phyloP scores from a whole-genome alignment of 30 jellyfish, hydroid and myxozoan species.

The Haliclystus octoradiatus region DNA sequence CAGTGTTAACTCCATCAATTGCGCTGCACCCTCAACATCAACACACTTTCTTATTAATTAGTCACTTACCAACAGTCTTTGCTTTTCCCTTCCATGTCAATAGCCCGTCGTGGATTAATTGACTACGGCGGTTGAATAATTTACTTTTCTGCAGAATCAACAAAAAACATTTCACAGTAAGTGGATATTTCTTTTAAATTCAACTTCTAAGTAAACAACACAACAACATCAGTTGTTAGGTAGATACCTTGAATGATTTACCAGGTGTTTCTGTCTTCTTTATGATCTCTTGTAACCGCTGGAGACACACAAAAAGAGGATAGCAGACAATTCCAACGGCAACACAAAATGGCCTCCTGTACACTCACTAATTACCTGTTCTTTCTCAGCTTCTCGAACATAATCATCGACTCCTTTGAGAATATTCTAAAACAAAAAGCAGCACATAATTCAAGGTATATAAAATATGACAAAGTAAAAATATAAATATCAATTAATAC shows the following conservation, averaged over 20 bases:
- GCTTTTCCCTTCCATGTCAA: conserved; percentile 56
- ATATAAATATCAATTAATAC: neutral
- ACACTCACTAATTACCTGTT: conserved; percentile 64
- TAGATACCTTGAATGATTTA: conserved; percentile 33
- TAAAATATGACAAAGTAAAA: neutral
- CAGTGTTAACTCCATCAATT: too few species aligned
- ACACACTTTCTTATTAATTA: too few species aligned
- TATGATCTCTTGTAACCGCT: conserved; percentile 40
- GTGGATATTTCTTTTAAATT: too few species aligned
- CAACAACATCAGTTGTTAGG: neutral
- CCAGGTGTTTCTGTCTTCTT: conserved; percentile 41
- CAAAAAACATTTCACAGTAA: neutral
- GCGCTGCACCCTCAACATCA: too few species aligned
- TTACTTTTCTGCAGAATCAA: conserved; percentile 4
- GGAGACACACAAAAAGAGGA: neutral
- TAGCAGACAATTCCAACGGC: neutral
- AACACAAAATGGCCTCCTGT: neutral
- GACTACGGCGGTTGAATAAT: conserved; percentile 53
- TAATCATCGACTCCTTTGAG: conserved; percentile 81
- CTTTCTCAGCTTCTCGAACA: conserved; percentile 70
- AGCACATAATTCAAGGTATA: neutral
- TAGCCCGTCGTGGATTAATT: conserved; percentile 49
- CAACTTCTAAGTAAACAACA: too few species aligned
- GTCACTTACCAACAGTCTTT: conserved; percentile 66
- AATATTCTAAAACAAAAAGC: conserved; percentile 34